These are phyloP conservation scores for Eretmochelys imbricata DNA, from an alignment of 2,113 vertebrate species.

Conservation along the genomic window DNA sequence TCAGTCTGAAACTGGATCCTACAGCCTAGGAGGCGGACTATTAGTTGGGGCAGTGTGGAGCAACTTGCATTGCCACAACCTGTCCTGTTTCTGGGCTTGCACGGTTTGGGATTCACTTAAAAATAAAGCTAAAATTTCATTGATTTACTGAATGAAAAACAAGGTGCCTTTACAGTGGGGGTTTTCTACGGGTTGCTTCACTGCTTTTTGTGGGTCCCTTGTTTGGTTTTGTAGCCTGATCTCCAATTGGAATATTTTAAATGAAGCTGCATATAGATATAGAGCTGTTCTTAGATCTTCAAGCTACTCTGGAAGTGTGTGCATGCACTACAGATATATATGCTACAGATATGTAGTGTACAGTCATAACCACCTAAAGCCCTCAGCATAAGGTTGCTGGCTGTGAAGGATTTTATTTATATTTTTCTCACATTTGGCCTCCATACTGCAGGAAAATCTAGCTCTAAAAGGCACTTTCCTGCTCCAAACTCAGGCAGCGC, in stretches of 20 bases:
- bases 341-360: background rate
- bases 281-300: background rate
- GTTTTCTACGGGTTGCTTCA: background rate
- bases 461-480: background rate
- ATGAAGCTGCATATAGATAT: background rate
- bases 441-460: background rate
- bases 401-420: slow-evolving; percentile 32
- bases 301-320: background rate
- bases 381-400: background rate
- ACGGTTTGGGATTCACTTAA: background rate
- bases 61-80: background rate
- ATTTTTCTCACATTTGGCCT: background rate
- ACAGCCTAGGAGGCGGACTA: background rate
- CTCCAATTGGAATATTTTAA: background rate
- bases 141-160: background rate
- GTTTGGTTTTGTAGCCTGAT: background rate
- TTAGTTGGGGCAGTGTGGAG: background rate
- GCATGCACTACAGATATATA: background rate
- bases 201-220: background rate
- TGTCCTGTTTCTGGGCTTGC: background rate
- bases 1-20: background rate
- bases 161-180: background rate
- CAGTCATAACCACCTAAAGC: background rate
- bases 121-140: background rate
- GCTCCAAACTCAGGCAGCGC: background rate